Conservation (phyloP, 2,113 vertebrate species). For the Phalacrocorax carbo region DNA sequence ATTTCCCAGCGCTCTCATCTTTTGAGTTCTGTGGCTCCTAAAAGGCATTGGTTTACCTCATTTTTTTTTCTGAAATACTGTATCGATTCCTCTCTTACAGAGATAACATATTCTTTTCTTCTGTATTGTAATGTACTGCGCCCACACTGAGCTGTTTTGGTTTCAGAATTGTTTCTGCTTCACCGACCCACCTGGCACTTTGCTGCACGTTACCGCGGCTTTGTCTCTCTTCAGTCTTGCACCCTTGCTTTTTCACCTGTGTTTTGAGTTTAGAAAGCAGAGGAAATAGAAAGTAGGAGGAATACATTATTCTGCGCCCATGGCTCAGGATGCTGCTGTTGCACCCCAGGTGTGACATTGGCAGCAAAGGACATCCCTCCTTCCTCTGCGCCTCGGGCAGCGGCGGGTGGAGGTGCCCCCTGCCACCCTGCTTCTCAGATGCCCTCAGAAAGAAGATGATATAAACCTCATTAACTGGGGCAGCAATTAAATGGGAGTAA, state of each 20-base stretch:
- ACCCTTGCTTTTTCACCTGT: background rate
- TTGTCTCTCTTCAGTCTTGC: background rate
- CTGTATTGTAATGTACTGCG: accelerated
- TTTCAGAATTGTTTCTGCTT: background rate
- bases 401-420: background rate
- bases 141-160: background rate
- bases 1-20: background rate
- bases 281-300: background rate
- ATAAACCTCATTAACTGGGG: background rate
- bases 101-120: background rate
- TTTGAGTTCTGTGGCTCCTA: background rate
- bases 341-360: background rate
- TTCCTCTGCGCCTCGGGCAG: accelerated
- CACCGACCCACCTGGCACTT: background rate
- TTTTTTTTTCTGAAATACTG: background rate
- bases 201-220: accelerated
- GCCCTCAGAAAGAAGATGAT: background rate
- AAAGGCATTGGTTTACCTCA: background rate
- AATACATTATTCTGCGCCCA: background rate
- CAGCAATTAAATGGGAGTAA: background rate
- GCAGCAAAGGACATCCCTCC: background rate
- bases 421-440: background rate
- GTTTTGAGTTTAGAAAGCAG: background rate
- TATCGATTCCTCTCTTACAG: background rate
- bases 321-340: background rate